phyloP scores from a whole-genome alignment of 2,113 vertebrate genomes.

The Pandion haliaetus region DNA sequence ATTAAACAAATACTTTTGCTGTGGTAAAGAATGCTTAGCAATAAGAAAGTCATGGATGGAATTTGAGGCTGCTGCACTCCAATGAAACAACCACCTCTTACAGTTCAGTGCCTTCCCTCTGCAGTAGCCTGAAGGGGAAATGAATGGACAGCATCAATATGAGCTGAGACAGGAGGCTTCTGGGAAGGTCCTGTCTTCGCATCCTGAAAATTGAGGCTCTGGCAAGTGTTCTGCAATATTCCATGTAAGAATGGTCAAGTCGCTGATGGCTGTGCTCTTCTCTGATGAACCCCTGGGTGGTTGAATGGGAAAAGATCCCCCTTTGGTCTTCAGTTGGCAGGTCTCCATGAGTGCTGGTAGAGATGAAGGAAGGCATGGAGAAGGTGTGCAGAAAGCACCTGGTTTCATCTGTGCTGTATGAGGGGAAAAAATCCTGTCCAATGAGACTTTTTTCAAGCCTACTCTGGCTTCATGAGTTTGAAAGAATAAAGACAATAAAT shows the following conservation, averaged over 20 bases:
- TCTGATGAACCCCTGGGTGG: not conserved
- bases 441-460: not conserved
- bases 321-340: not conserved
- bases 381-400: not conserved
- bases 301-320: not conserved
- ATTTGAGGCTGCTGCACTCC: slow-evolving; percentile 2
- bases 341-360: not conserved
- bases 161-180: not conserved
- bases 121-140: not conserved
- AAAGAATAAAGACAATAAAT: not conserved
- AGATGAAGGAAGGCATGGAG: not conserved
- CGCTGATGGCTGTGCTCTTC: not conserved
- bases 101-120: not conserved
- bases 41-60: slow-evolving; percentile 56
- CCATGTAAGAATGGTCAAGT: not conserved
- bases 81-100: not conserved
- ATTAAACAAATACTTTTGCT: slow-evolving; percentile 60
- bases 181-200: not conserved
- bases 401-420: not conserved
- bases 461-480: not conserved
- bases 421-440: not conserved
- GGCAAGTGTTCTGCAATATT: not conserved
- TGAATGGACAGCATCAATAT: not conserved
- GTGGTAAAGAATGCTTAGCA: slow-evolving; percentile 26
- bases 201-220: not conserved